Evolutionary conservation across 2,113 vertebrate genomes (phyloP).

Genomic region (Cyprinodon variegatus): DNA sequence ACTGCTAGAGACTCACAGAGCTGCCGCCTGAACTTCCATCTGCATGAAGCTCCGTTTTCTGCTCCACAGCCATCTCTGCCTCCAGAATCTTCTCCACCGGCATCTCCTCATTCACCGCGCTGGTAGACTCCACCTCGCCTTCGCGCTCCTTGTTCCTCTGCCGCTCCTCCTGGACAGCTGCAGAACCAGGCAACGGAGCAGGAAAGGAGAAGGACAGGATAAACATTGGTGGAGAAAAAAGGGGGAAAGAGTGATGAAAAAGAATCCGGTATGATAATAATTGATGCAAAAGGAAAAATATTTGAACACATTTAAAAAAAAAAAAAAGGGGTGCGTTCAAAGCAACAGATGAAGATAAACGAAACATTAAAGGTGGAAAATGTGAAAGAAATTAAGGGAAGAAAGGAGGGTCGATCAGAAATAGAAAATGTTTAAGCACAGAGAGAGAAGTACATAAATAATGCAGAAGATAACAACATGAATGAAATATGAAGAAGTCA

Average conservation of each 20-base stretch:
- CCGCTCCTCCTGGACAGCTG: constrained; percentile 93
- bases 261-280: no score
- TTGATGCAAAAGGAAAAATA: neutral
- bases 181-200: neutral
- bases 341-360: neutral
- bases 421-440: neutral
- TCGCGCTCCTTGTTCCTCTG: constrained; percentile 91
- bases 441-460: constrained; percentile 1
- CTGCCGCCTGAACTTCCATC: constrained; percentile 86
- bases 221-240: constrained; percentile 29
- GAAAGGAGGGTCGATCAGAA: neutral
- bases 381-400: neutral
- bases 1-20: constrained; percentile 80
- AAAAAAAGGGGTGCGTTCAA: neutral
- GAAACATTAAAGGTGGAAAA: neutral
- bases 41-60: constrained; percentile 89
- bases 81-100: constrained; percentile 93
- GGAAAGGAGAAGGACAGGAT: constrained; percentile 22
- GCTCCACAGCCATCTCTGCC: constrained; percentile 91
- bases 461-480: constrained; percentile 12
- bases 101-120: constrained; percentile 90
- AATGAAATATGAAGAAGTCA: neutral
- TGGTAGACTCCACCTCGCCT: constrained; percentile 84
- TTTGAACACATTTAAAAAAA: neutral
- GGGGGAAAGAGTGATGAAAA: neutral